Conservation (phyloP, 2,113 vertebrate species). For the Strix aluco region DNA sequence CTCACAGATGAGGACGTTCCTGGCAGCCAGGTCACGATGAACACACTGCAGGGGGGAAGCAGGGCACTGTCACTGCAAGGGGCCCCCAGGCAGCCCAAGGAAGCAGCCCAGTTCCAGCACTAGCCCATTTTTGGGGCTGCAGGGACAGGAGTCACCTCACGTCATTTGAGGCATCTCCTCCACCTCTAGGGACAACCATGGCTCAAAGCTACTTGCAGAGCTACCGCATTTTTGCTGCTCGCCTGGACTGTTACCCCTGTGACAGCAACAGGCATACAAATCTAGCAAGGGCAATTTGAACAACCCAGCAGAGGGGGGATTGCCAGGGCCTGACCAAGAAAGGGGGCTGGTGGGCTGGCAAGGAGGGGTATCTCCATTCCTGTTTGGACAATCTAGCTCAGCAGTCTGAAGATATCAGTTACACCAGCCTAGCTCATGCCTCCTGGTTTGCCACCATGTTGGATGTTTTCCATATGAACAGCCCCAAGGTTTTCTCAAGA, state of each 20-base stretch:
- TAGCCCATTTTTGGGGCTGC: neutral
- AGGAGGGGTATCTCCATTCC: neutral
- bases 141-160: neutral
- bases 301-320: neutral
- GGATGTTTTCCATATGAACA: neutral
- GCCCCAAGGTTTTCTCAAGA: neutral
- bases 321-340: neutral
- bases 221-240: neutral
- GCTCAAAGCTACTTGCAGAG: neutral
- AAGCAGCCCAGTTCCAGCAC: neutral
- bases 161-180: neutral
- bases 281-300: neutral
- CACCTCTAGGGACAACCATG: neutral
- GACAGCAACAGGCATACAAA: neutral
- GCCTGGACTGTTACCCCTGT: fast-evolving
- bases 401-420: neutral
- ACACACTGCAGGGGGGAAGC: slow-evolving; percentile 82
- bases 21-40: slow-evolving; percentile 94
- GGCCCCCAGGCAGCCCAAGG: neutral
- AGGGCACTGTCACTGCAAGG: neutral
- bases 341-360: neutral
- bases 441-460: neutral
- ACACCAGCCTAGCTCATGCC: neutral
- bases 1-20: slow-evolving; percentile 96
- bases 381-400: neutral